These are phyloP conservation scores for Chitala chitala DNA, from an alignment of 2,113 vertebrate genomes.

Conservation along the genomic window DNA sequence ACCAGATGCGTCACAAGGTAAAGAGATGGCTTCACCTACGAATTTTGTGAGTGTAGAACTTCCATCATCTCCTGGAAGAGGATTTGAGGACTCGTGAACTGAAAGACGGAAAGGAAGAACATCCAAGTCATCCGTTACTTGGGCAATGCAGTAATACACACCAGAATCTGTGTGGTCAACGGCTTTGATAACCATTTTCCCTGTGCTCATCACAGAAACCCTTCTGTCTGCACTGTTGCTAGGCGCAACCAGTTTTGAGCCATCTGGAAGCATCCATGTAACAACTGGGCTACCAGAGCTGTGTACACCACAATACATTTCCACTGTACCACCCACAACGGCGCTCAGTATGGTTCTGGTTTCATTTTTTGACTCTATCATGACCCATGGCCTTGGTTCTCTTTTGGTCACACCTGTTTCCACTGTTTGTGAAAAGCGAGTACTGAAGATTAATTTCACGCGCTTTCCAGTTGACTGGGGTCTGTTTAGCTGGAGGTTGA, in stretches of 20 bases:
- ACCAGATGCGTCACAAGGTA: constrained; percentile 64
- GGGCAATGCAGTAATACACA: constrained; percentile 72
- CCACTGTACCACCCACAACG: constrained; percentile 59
- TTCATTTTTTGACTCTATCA: constrained; percentile 60
- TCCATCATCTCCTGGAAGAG: constrained; percentile 42
- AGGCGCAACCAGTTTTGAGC: constrained; percentile 62
- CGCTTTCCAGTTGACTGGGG: constrained; percentile 67
- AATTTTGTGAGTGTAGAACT: constrained; percentile 49
- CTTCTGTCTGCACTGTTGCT: constrained; percentile 48
- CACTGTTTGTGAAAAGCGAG: constrained; percentile 50
- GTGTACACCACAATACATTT: constrained; percentile 65
- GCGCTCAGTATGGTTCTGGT: constrained; percentile 42
- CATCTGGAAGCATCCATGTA: constrained; percentile 75
- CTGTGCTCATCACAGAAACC: constrained; percentile 62
- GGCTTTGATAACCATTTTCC: constrained; percentile 60
- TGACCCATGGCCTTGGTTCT: constrained; percentile 69
- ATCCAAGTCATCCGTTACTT: constrained; percentile 60
- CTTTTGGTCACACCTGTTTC: constrained; percentile 34
- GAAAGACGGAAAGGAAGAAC: constrained; percentile 57
- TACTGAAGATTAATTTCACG: constrained; percentile 63
- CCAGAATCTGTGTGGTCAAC: constrained; percentile 66
- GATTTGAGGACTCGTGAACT: constrained; percentile 61
- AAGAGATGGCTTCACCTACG: constrained; percentile 52
- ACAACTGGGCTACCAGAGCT: constrained; percentile 65
- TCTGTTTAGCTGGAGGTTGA: constrained; percentile 75